phyloP scores from a whole-genome alignment of 2,113 vertebrate genomes.

The Sorex araneus region DNA sequence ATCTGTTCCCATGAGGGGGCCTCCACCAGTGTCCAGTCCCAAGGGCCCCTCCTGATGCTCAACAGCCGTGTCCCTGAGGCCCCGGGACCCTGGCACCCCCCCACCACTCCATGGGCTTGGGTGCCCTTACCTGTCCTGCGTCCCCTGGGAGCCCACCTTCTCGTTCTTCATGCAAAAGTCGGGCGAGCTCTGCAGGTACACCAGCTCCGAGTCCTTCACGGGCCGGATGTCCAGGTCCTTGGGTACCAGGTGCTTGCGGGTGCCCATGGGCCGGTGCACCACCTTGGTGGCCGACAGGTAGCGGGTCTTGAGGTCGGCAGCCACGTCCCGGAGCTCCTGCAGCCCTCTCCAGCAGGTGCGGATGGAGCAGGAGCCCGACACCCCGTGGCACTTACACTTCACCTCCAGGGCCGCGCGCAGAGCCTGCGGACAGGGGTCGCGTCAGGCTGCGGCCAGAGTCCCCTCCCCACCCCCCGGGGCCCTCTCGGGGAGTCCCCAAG shows the following conservation, averaged over 20 bases:
- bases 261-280: conserved; percentile 96
- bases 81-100: neutral
- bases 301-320: conserved; percentile 96
- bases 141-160: conserved; percentile 96
- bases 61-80: neutral
- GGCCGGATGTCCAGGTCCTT: conserved; percentile 99
- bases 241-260: conserved; percentile 98
- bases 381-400: conserved; percentile 99
- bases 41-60: neutral
- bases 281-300: conserved; percentile 99
- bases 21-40: neutral
- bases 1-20: neutral
- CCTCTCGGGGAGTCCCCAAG: conserved; percentile 5
- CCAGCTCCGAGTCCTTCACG: conserved; percentile 96
- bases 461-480: conserved; percentile 41
- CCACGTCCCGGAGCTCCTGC: conserved; percentile 95
- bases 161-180: conserved; percentile 98
- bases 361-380: conserved; percentile 99
- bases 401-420: conserved; percentile 95
- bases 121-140: conserved; percentile 95
- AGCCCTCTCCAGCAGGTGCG: conserved; percentile 98
- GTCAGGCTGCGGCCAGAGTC: conserved; percentile 38
- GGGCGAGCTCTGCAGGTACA: conserved; percentile 98
- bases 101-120: accelerated
- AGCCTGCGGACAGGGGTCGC: conserved; percentile 88